Evolutionary conservation across 1,140 invertebrate genomes (phyloP).

Genomic region (Odontomachus brunneus): DNA sequence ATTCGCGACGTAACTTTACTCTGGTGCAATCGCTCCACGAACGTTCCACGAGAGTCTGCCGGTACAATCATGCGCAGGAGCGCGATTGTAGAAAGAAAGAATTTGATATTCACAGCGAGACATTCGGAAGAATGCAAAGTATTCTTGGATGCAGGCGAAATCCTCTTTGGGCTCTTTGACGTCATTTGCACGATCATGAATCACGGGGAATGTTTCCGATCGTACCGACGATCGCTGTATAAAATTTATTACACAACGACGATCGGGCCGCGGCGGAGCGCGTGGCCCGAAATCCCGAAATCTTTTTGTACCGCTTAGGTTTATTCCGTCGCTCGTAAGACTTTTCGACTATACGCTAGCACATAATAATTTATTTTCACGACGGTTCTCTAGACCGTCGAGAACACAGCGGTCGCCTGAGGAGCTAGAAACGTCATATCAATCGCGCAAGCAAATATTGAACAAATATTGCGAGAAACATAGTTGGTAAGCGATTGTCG

Average conservation of each 20-base stretch:
- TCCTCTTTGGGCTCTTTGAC: conserved; percentile 13
- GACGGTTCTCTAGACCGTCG: conserved; percentile 71
- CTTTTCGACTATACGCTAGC: conserved; percentile 77
- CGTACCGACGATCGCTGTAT: conserved; percentile 19
- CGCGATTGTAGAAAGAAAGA: conserved; percentile 45
- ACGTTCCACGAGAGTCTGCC: conserved; percentile 52
- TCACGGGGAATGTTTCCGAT: conserved; percentile 21
- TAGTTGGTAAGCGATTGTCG: conserved; percentile 52
- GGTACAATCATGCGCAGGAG: conserved; percentile 50
- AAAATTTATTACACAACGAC: conserved; percentile 31
- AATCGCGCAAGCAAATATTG: conserved; percentile 82
- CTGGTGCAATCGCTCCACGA: conserved; percentile 40
- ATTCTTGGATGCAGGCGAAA: conserved; percentile 12
- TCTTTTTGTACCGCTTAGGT: conserved; percentile 67
- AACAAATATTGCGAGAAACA: conserved; percentile 64
- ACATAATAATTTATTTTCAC: conserved; percentile 84
- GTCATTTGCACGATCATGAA: conserved; percentile 1
- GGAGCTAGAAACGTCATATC: conserved; percentile 82
- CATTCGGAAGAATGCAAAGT: conserved; percentile 18
- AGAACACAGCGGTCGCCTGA: conserved; percentile 69
- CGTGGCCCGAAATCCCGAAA: conserved; percentile 35
- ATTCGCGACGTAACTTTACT: background rate
- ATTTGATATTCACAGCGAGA: conserved; percentile 28
- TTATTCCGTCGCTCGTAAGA: conserved; percentile 80
- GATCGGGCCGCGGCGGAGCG: conserved; percentile 12